These are phyloP conservation scores for Ailurus styani DNA, from an alignment of 2,113 vertebrate species.

Conservation along the genomic window DNA sequence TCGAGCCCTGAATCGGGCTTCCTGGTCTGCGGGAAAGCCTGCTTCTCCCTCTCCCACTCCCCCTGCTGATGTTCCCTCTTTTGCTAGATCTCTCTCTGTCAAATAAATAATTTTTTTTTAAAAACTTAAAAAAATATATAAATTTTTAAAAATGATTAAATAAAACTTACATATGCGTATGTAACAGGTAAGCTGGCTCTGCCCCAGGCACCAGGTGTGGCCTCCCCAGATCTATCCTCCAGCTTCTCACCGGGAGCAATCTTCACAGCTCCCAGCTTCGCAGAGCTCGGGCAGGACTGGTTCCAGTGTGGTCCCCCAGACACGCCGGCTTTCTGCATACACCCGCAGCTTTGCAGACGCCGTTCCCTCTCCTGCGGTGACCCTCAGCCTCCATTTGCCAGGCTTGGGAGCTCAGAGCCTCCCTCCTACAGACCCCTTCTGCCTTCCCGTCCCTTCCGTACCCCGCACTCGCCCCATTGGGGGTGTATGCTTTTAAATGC, in stretches of 20 bases:
- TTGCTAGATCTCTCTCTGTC: too few relatives aligned
- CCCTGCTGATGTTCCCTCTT: too few relatives aligned
- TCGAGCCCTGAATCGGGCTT: too few relatives aligned
- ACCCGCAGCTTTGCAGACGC: fast-evolving
- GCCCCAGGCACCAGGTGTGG: not conserved
- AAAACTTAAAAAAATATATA: too few relatives aligned
- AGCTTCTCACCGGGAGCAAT: not conserved
- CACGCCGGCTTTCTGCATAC: not conserved
- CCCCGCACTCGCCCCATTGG: not conserved
- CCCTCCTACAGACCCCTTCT: too few relatives aligned
- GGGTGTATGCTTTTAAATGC: not conserved
- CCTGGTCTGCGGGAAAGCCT: too few relatives aligned
- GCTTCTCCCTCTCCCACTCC: too few relatives aligned
- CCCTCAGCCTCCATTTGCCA: not conserved
- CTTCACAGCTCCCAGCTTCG: fast-evolving
- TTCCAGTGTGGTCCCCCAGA: not conserved
- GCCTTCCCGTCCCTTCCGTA: not conserved
- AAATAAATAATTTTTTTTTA: too few relatives aligned
- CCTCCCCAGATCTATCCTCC: not conserved
- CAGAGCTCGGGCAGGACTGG: fast-evolving
- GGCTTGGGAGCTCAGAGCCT: not conserved
- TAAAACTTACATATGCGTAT: not conserved
- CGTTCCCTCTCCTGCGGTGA: not conserved
- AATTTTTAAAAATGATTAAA: not conserved
- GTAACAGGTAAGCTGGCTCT: not conserved